Evolutionary conservation across 2,113 vertebrate genomes (phyloP).

Genomic region (Campylomormyrus tamandua): DNA sequence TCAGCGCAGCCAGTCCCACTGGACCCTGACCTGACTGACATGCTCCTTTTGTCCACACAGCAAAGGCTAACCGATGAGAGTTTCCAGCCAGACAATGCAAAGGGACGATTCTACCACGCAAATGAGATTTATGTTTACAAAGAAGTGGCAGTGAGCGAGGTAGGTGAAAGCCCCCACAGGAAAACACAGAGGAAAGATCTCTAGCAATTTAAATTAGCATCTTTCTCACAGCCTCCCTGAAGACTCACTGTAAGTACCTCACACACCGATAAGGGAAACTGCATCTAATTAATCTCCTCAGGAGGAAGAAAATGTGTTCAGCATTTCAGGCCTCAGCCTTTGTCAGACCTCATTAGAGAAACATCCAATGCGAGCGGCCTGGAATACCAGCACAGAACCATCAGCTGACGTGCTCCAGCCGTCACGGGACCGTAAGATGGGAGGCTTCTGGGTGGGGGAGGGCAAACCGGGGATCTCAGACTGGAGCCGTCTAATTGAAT

Average conservation of each 20-base stretch:
- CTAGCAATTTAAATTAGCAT: slow-evolving; percentile 46
- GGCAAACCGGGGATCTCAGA: background rate
- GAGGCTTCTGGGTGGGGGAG: background rate
- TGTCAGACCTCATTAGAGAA: slow-evolving; percentile 35
- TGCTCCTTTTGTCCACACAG: background rate
- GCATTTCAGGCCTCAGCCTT: slow-evolving; percentile 17
- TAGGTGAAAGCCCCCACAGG: background rate
- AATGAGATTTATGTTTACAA: background rate
- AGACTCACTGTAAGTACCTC: slow-evolving; percentile 49
- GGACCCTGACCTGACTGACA: background rate
- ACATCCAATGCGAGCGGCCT: slow-evolving; percentile 23
- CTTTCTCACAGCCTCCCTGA: slow-evolving; percentile 35
- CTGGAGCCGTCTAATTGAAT: background rate
- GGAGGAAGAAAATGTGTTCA: background rate
- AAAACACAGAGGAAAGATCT: slow-evolving; percentile 24
- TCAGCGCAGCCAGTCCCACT: background rate
- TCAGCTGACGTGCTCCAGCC: background rate
- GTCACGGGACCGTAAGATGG: background rate
- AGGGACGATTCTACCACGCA: background rate
- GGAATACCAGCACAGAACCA: background rate
- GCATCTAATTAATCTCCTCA: slow-evolving; percentile 58
- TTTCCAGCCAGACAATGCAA: background rate
- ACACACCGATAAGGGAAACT: slow-evolving; percentile 47
- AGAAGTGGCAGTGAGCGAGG: background rate
- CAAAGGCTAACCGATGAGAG: background rate